Evolutionary conservation across 2,888 invertebrate genomes (phyloP).

Genomic region (Gibbula magus): DNA sequence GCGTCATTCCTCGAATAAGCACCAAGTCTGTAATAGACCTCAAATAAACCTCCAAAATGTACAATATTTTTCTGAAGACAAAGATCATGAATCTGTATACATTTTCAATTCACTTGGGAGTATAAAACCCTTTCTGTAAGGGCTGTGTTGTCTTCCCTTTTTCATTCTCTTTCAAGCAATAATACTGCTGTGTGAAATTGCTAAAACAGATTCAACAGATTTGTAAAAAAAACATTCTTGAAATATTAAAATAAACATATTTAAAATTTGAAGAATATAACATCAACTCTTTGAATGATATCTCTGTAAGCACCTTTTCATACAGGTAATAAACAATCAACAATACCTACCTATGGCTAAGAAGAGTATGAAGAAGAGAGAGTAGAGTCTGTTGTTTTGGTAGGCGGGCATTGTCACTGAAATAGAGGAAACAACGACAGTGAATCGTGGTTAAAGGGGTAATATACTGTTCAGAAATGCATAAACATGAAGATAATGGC

Average conservation of each 20-base stretch:
- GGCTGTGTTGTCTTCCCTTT: too few relatives aligned
- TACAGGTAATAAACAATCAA: not conserved
- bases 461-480: too few relatives aligned
- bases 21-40: not conserved
- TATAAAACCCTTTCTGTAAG: too few relatives aligned
- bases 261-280: not conserved
- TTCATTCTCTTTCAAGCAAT: too few relatives aligned
- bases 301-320: not conserved
- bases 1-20: not conserved
- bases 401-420: slow-evolving; percentile 74
- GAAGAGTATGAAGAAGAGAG: slow-evolving; percentile 71
- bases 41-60: too few relatives aligned
- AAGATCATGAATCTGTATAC: too few relatives aligned
- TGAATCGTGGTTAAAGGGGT: too few relatives aligned
- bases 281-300: not conserved
- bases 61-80: too few relatives aligned
- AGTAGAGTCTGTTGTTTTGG: slow-evolving; percentile 68
- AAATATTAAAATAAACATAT: not conserved
- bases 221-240: too few relatives aligned
- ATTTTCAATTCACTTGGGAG: not conserved
- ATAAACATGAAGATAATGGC: too few relatives aligned
- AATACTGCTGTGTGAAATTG: too few relatives aligned
- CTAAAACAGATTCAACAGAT: too few relatives aligned
- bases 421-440: slow-evolving; percentile 31
- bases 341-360: slow-evolving; percentile 68